Evolutionary conservation across 2,113 vertebrate genomes (phyloP).

Genomic region (crab-eating macaque (Macaca fascicularis)): DNA sequence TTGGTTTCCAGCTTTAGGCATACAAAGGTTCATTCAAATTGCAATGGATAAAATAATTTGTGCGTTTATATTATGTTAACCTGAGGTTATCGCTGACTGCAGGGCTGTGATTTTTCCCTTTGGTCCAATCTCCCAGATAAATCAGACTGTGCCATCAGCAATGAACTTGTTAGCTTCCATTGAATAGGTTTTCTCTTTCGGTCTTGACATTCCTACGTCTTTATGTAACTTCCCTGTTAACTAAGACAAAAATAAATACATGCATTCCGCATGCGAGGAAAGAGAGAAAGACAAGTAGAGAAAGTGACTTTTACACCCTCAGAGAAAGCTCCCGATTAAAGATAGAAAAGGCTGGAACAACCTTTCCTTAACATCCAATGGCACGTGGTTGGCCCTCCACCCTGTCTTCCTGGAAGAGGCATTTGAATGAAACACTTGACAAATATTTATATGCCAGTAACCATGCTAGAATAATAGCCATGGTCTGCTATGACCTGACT

Average conservation of each 20-base stretch:
- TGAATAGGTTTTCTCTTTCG: neutral
- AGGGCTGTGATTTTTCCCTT: neutral
- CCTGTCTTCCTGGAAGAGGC: neutral
- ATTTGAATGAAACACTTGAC: constrained; percentile 12
- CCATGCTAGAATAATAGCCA: constrained; percentile 10
- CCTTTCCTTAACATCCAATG: constrained; percentile 14
- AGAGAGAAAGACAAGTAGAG: constrained; percentile 2
- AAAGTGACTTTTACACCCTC: neutral
- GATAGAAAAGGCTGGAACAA: constrained; percentile 38
- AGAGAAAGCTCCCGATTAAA: neutral
- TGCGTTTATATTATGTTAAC: neutral
- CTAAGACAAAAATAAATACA: constrained; percentile 60
- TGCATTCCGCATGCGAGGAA: neutral
- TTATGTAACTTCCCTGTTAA: constrained; percentile 58
- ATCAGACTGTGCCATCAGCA: neutral
- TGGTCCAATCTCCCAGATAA: neutral
- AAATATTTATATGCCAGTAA: constrained; percentile 18
- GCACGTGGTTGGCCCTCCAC: fast-evolving
- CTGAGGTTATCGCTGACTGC: fast-evolving
- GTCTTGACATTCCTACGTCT: constrained; percentile 9
- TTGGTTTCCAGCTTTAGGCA: fast-evolving
- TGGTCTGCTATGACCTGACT: neutral
- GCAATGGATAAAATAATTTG: neutral
- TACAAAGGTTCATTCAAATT: neutral
- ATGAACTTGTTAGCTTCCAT: neutral